Evolutionary conservation across 2,113 vertebrate species (phyloP), one percentile per base, ranked within the genome.

Genomic region (Brachypodius melanocephalos): DNA sequence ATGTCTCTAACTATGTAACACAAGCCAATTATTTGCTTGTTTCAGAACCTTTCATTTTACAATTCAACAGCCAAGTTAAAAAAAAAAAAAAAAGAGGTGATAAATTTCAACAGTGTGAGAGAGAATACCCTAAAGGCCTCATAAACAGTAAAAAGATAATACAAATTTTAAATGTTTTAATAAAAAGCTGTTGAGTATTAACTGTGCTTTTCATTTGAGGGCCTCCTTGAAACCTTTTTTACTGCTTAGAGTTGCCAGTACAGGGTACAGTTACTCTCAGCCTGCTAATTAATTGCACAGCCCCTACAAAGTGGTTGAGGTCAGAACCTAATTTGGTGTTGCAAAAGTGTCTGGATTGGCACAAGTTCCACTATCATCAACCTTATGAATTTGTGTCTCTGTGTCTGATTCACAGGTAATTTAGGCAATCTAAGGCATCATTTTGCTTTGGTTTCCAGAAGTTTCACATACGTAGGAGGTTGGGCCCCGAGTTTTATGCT

Each of bases 181-280:
- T 92, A 83, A 82, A 90, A 88, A 90, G 25, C n/a, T 93, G 85
- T 65, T 95, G 88, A 95, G 38, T 68, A 57, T 72, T 76, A 92
- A 90, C 73, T 57, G 8, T 26, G 46, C 10, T 93, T 93, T 92
- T 72, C 29, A 59, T 36, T 10, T 82, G 34, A 88, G 26, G 26
- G 40, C 26, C 9, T 55, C 48, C 31, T 79, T 45, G 20, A 59
- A 76, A 21, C 25, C 3, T 25, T 46, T 86, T 80, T 74, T 17
- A 62, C 21, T 80, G 28, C 17, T 80, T 57, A 40, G 12, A 28
- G 4, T 40, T 92, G 36, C 62, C 79, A 68, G 8, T 52, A 73
- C 36, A 45, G 31, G 17, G 8, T n/a, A 68, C 0, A 0, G 2
- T 85, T 46, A 14, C 31, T 88, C 40, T 92, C 68, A 38, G 3